phyloP scores from a whole-genome alignment of 1,140 invertebrate species.

The Steinernema khuongi region DNA sequence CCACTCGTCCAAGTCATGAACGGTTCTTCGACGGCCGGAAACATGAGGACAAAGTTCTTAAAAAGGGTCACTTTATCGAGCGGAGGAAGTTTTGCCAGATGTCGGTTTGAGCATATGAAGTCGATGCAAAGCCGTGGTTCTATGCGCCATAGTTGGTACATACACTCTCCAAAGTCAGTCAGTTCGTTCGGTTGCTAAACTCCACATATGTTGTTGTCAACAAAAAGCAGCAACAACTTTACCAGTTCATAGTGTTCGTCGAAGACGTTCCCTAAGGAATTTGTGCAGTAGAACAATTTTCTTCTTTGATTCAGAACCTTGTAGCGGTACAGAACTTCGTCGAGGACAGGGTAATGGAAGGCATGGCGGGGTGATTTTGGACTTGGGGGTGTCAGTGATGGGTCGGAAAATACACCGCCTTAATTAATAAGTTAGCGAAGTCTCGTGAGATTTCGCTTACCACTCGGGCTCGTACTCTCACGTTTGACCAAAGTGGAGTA shows the following conservation, averaged over 20 bases:
- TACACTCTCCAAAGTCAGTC: slow-evolving; percentile 37
- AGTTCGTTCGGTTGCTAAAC: slow-evolving; percentile 30
- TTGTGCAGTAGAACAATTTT: slow-evolving; percentile 44
- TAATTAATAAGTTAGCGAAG: slow-evolving; percentile 11
- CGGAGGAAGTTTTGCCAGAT: not conserved
- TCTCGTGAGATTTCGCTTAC: slow-evolving; percentile 10
- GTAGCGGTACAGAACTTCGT: slow-evolving; percentile 34
- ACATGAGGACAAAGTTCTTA: slow-evolving; percentile 34
- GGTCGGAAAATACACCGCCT: slow-evolving; percentile 1
- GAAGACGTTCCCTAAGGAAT: slow-evolving; percentile 23
- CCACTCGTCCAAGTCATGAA: slow-evolving; percentile 38
- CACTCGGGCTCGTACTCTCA: slow-evolving; percentile 28
- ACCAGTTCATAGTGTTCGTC: slow-evolving; percentile 14
- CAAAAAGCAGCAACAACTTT: not conserved
- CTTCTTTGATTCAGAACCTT: slow-evolving; percentile 34
- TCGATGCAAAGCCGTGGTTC: slow-evolving; percentile 33
- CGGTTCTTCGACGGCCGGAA: slow-evolving; percentile 40
- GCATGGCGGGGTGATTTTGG: slow-evolving; percentile 20
- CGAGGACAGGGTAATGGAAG: slow-evolving; percentile 27
- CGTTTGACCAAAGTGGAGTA: slow-evolving; percentile 45
- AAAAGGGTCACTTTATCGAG: slow-evolving; percentile 27
- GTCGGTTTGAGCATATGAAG: slow-evolving; percentile 19
- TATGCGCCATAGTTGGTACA: slow-evolving; percentile 37
- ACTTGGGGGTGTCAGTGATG: slow-evolving; percentile 22
- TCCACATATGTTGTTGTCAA: not conserved